Percentiles rank a stretch among this genome's conserved stretches.
phyloP scores from a whole-genome alignment of 2,888 invertebrate species.

The Eulithis prunata region DNA sequence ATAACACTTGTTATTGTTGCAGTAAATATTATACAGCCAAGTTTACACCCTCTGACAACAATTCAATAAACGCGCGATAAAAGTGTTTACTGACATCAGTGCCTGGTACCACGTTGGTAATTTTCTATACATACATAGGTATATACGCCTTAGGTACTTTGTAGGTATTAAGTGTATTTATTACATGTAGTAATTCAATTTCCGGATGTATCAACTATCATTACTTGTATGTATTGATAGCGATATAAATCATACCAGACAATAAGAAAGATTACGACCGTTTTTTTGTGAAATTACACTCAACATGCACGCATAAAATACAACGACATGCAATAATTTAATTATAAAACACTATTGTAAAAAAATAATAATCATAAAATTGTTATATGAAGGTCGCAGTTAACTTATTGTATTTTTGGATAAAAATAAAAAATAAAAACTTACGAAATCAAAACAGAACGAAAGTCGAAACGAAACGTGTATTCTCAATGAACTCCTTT shows the following conservation, averaged over 20 bases:
- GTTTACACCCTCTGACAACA: too few relatives aligned
- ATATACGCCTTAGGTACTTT: neutral
- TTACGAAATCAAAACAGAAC: conserved; percentile 42
- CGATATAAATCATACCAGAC: conserved; percentile 3
- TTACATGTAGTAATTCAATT: neutral
- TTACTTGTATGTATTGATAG: conserved; percentile 1
- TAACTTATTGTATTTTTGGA: too few relatives aligned
- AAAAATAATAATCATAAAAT: too few relatives aligned
- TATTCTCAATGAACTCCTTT: conserved; percentile 43
- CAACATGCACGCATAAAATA: too few relatives aligned
- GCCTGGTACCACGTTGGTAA: neutral
- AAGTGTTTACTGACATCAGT: too few relatives aligned
- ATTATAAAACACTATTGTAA: too few relatives aligned
- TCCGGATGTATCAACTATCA: conserved; percentile 7
- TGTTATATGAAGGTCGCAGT: too few relatives aligned
- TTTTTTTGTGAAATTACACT: neutral
- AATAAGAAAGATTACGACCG: neutral
- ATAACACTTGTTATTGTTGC: too few relatives aligned
- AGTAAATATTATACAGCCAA: too few relatives aligned
- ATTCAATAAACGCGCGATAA: too few relatives aligned
- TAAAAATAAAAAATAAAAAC: conserved; percentile 20
- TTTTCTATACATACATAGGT: neutral
- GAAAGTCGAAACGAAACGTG: conserved; percentile 43
- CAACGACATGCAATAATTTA: neutral
- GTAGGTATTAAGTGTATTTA: neutral